These are phyloP conservation scores for Diorhabda elongata DNA, from an alignment of 1,140 invertebrate species.

Conservation along the genomic window DNA sequence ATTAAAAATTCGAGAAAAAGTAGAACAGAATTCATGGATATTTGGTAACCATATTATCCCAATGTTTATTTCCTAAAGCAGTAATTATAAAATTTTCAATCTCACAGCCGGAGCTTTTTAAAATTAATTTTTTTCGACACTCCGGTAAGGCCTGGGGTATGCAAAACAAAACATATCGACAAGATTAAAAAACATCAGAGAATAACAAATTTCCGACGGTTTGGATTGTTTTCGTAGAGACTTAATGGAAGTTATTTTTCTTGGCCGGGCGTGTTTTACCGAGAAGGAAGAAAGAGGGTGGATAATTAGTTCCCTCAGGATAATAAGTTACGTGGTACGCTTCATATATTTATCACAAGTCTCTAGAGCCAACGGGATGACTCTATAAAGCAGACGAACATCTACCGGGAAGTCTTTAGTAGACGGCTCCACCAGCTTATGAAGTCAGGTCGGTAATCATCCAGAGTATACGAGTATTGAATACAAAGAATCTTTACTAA, in stretches of 20 bases:
- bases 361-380: constrained; percentile 33
- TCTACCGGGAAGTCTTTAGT: neutral
- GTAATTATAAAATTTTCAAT: no score
- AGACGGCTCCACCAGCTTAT: no score
- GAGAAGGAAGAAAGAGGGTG: constrained; percentile 15
- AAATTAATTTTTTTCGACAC: no score
- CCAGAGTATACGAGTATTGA: no score
- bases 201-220: neutral
- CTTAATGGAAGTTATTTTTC: neutral
- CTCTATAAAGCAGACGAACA: constrained; percentile 29
- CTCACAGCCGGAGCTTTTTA: no score
- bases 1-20: no score
- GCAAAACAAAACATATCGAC: neutral
- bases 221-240: neutral
- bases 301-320: constrained; percentile 30
- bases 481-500: no score
- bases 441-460: no score
- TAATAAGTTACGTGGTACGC: constrained; percentile 33
- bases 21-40: no score
- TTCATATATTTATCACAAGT: constrained; percentile 33
- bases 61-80: no score
- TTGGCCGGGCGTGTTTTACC: neutral
- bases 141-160: neutral
- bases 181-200: neutral
- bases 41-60: no score